phyloP scores from a whole-genome alignment of 2,888 invertebrate species.

The Tanypteryx hageni region DNA sequence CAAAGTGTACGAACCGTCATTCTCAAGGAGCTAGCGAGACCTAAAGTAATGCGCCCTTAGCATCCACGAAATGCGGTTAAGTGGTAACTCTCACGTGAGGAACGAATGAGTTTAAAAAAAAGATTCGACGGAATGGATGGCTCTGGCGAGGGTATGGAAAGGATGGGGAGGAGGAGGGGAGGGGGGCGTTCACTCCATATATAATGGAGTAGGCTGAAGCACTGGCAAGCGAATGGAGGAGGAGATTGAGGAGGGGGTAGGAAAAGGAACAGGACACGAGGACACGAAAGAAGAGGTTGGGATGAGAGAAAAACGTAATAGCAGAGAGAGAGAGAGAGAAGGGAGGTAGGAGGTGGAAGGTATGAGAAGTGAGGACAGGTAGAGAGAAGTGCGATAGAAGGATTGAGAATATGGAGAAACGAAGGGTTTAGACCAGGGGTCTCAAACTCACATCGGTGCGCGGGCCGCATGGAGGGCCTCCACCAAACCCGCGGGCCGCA shows the following conservation, averaged over 20 bases:
- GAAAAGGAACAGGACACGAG: no score
- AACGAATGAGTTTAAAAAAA: not conserved
- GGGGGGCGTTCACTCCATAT: not conserved
- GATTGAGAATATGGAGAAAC: no score
- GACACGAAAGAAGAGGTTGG: not conserved
- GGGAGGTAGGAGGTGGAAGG: not conserved
- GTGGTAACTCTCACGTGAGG: not conserved
- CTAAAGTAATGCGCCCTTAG: constrained; percentile 7
- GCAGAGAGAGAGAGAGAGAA: not conserved
- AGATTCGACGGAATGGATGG: not conserved
- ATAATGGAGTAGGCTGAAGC: not conserved
- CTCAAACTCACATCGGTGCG: no score
- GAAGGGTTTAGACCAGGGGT: no score
- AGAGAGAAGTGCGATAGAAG: not conserved
- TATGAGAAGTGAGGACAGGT: not conserved
- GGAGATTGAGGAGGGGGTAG: not conserved
- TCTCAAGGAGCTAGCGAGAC: not conserved
- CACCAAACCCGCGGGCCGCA: no score
- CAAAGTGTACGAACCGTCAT: not conserved
- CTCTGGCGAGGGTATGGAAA: not conserved
- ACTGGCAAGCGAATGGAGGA: not conserved
- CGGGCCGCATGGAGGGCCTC: no score
- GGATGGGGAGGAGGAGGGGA: not conserved
- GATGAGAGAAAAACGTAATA: not conserved
- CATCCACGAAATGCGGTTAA: not conserved